Evolutionary conservation across 2,888 invertebrate species (phyloP).

Genomic region (Coleophora flavipennella): DNA sequence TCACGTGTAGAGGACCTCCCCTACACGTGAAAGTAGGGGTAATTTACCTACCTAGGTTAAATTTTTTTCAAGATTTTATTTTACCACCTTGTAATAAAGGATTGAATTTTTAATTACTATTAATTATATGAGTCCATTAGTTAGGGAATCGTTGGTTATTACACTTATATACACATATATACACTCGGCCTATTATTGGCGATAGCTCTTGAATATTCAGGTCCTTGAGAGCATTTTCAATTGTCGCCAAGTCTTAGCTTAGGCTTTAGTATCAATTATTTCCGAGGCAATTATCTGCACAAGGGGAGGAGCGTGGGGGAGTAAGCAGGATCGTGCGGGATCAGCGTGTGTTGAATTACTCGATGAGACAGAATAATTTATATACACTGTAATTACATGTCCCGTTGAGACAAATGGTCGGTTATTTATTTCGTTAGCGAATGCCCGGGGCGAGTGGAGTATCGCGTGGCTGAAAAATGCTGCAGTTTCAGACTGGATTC

Average conservation of each 20-base stretch:
- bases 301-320: conserved; percentile 19
- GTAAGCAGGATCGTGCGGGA: conserved; percentile 25
- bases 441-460: too few relatives aligned
- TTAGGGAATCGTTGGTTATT: too few relatives aligned
- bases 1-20: too few relatives aligned
- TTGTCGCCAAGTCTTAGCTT: conserved; percentile 26
- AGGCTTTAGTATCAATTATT: conserved; percentile 44
- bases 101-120: too few relatives aligned
- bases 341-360: conserved; percentile 41
- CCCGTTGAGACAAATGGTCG: conserved; percentile 1
- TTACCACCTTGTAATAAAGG: neutral
- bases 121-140: too few relatives aligned
- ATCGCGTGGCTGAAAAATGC: too few relatives aligned
- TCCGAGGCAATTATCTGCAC: conserved; percentile 57
- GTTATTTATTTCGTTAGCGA: too few relatives aligned
- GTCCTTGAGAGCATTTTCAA: conserved; percentile 26
- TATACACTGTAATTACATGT: conserved; percentile 40
- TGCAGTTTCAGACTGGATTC: too few relatives aligned
- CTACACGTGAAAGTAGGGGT: too few relatives aligned
- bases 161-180: too few relatives aligned
- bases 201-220: conserved; percentile 29
- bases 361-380: conserved; percentile 39
- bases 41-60: too few relatives aligned
- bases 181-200: conserved; percentile 23
- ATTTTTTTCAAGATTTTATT: too few relatives aligned